Evolutionary conservation across 2,797 vertebrate species (phyloP).

Genomic region (Sternotherus odoratus): DNA sequence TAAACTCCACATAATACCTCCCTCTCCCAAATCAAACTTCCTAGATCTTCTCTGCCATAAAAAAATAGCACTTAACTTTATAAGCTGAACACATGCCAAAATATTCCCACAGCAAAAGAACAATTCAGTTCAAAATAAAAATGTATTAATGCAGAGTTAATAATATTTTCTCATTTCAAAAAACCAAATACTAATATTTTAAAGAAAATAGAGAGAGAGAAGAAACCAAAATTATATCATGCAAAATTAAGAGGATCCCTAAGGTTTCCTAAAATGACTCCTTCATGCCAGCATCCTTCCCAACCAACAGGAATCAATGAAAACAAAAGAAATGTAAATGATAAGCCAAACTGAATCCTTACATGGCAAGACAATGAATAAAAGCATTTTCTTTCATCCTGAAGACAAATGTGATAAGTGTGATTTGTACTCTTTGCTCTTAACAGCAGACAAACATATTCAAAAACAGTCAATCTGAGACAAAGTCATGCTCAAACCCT

Average conservation of each 20-base stretch:
- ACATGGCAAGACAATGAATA: constrained; percentile 24
- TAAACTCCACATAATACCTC: not conserved
- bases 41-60: not conserved
- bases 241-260: not conserved
- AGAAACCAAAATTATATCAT: not conserved
- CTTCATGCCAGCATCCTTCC: not conserved
- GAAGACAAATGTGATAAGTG: not conserved
- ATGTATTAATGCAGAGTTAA: not conserved
- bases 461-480: not conserved
- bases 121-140: not conserved
- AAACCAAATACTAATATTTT: not conserved
- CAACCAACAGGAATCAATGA: not conserved
- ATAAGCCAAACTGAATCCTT: constrained; percentile 57
- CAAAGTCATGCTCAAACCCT: not conserved
- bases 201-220: not conserved
- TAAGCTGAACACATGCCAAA: not conserved
- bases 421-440: not conserved
- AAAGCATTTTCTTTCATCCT: not conserved
- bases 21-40: not conserved
- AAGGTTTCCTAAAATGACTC: not conserved
- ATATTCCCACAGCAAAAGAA: not conserved
- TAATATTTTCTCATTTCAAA: not conserved
- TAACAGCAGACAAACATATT: not conserved
- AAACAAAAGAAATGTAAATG: constrained; percentile 51
- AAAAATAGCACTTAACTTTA: not conserved